Conservation (phyloP, 2,888 invertebrate species). For the Drosophila borealis region DNA sequence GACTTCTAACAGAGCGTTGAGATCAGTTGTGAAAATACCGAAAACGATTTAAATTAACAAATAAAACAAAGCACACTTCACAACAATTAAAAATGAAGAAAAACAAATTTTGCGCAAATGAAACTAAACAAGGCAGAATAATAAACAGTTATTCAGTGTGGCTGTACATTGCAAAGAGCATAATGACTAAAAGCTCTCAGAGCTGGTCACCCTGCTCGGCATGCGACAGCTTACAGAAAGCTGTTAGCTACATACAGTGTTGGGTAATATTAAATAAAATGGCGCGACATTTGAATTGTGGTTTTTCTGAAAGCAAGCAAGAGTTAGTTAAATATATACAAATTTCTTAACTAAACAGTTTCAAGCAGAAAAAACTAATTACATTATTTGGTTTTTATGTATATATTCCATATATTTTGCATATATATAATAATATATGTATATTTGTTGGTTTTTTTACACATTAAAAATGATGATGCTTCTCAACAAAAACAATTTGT, state of each 20-base stretch:
- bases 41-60: background rate
- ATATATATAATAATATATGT: conserved; percentile 62
- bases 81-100: background rate
- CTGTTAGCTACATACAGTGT: conserved; percentile 12
- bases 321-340: too few relatives aligned
- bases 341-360: background rate
- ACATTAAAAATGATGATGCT: conserved; percentile 75
- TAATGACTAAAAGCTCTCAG: conserved; percentile 18
- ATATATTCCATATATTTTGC: conserved; percentile 75
- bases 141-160: conserved; percentile 23
- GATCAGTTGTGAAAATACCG: conserved; percentile 27
- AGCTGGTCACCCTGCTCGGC: conserved; percentile 32
- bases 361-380: background rate
- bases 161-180: background rate
- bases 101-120: background rate
- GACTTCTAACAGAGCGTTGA: conserved; percentile 34
- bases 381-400: conserved; percentile 33
- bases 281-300: conserved; percentile 31
- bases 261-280: background rate
- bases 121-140: conserved; percentile 26
- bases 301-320: too few relatives aligned
- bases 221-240: background rate
- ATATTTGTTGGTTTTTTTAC: conserved; percentile 65
- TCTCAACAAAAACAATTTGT: conserved; percentile 75
- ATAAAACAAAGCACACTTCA: background rate